phyloP scores from a whole-genome alignment of 2,113 vertebrate genomes.

The Ovibos moschatus region DNA sequence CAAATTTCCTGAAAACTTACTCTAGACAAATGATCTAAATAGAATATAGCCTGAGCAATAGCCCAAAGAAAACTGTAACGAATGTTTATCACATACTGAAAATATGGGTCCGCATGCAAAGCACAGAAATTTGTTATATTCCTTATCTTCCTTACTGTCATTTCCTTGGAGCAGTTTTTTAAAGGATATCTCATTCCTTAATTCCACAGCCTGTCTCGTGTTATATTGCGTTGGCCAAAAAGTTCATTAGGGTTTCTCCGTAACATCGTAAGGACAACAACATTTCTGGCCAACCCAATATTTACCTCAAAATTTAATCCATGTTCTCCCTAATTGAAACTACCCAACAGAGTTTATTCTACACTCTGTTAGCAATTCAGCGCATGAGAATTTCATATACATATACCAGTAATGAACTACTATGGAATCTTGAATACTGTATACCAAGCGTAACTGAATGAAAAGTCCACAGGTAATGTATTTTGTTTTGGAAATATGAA shows the following conservation, averaged over 20 bases:
- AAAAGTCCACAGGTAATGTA: neutral
- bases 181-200: neutral
- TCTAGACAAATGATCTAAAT: conserved; percentile 19
- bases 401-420: neutral
- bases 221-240: neutral
- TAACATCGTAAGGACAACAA: neutral
- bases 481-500: neutral
- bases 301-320: neutral
- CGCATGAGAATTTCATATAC: neutral
- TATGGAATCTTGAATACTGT: neutral
- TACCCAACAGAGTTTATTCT: neutral
- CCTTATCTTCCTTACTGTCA: neutral
- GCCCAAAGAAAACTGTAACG: neutral
- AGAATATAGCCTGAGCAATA: neutral
- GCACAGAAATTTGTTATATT: neutral
- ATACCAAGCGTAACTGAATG: neutral
- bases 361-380: neutral
- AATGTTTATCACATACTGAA: neutral
- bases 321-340: neutral
- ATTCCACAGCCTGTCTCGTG: neutral
- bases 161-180: neutral
- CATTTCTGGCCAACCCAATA: neutral
- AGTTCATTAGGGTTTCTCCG: neutral
- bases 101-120: neutral
- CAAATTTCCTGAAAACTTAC: conserved; percentile 28